Percentiles rank a stretch among this genome's conserved stretches.
Evolutionary conservation across 2,113 vertebrate genomes (phyloP).

Genomic region (Leptocoma aspasia): DNA sequence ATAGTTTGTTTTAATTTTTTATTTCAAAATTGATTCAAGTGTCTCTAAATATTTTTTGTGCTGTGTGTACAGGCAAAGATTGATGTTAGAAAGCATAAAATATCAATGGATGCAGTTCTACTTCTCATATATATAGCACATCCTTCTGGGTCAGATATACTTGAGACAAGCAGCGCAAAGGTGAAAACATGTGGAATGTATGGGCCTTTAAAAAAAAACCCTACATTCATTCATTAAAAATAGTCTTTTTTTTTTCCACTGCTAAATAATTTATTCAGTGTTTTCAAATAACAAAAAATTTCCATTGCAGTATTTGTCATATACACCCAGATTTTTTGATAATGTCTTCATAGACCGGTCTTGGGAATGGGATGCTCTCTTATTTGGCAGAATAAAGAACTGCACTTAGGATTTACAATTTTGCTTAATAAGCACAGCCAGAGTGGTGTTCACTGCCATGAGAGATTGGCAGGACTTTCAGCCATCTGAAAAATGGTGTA

Average conservation of each 20-base stretch:
- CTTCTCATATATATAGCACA: neutral
- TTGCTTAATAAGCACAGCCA: constrained; percentile 26
- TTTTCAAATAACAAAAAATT: neutral
- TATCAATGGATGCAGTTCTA: neutral
- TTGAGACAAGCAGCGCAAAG: neutral
- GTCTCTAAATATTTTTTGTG: constrained; percentile 23
- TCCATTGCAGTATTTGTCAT: neutral
- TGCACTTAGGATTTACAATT: constrained; percentile 39
- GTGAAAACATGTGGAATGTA: neutral
- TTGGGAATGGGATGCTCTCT: neutral
- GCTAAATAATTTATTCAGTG: constrained; percentile 29
- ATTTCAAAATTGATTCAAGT: constrained; percentile 40
- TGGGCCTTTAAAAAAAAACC: neutral
- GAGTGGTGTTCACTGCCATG: constrained; percentile 35
- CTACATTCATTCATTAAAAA: neutral
- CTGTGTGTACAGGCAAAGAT: constrained; percentile 21
- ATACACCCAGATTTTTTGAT: neutral
- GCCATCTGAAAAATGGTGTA: constrained; percentile 40
- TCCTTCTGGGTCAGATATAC: neutral
- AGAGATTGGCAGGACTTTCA: constrained; percentile 20
- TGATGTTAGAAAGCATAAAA: constrained; percentile 24
- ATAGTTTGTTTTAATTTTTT: constrained; percentile 38
- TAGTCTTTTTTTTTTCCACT: neutral
- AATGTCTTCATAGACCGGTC: neutral
- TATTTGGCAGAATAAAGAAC: constrained; percentile 38